phyloP scores from a whole-genome alignment of 2,797 vertebrate species.

The Oreochromis grahami region DNA sequence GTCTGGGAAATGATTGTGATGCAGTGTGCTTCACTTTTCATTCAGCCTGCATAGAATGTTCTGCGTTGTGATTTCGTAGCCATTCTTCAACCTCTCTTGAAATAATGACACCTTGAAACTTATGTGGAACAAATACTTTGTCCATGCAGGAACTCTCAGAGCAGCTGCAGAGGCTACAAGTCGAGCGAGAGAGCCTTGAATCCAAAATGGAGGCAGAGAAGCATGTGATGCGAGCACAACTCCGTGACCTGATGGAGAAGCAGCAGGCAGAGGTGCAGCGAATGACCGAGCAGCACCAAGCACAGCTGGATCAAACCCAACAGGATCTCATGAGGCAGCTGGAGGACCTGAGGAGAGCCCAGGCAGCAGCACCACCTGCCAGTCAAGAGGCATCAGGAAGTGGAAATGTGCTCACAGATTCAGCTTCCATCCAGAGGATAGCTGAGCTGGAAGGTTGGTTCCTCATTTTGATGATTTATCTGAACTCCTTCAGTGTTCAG shows the following conservation, averaged over 20 bases:
- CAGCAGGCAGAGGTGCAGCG: constrained; percentile 79
- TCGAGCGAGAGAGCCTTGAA: constrained; percentile 85
- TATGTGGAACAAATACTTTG: background rate
- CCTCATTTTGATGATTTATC: background rate
- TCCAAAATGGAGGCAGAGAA: constrained; percentile 90
- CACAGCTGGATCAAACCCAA: constrained; percentile 74
- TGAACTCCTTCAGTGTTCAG: background rate
- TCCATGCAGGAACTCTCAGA: constrained; percentile 77
- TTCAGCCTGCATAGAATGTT: background rate
- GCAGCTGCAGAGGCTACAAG: constrained; percentile 73
- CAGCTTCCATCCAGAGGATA: constrained; percentile 63
- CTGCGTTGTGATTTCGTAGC: background rate
- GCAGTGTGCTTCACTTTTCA: background rate
- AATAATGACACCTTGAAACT: background rate
- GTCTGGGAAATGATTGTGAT: background rate
- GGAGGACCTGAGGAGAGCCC: constrained; percentile 62
- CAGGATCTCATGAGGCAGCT: constrained; percentile 75
- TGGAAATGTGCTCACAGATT: constrained; percentile 1
- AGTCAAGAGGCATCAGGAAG: background rate
- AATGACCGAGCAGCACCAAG: constrained; percentile 73
- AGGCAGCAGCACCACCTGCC: background rate
- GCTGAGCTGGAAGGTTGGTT: constrained; percentile 81
- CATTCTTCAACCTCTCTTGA: background rate
- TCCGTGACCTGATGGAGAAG: constrained; percentile 88
- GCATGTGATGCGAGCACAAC: constrained; percentile 89